Percentiles rank a stretch among this genome's conserved stretches.
Evolutionary conservation across 1,140 invertebrate species (phyloP).

Genomic region (Pseudomyrmex sp.): DNA sequence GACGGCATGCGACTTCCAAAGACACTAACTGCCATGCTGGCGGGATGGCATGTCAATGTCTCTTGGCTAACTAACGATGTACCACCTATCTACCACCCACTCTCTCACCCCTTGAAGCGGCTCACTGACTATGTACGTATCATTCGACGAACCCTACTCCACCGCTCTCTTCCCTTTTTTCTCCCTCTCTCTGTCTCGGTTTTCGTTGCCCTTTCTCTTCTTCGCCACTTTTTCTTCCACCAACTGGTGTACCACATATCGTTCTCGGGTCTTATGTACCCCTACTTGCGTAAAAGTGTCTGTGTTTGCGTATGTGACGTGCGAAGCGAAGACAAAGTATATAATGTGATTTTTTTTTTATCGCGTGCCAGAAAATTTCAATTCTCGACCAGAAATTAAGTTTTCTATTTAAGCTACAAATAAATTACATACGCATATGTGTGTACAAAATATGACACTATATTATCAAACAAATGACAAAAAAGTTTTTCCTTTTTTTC

Average conservation of each 20-base stretch:
- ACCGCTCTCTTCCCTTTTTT: slow-evolving; percentile 67
- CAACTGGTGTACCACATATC: slow-evolving; percentile 9
- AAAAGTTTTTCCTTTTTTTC: not conserved
- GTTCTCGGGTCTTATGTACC: slow-evolving; percentile 51
- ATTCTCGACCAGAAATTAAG: not conserved
- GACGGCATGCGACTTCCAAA: slow-evolving; percentile 14
- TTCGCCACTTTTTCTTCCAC: slow-evolving; percentile 46
- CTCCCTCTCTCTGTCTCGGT: slow-evolving; percentile 42
- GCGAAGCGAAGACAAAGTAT: not conserved
- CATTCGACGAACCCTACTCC: slow-evolving; percentile 72
- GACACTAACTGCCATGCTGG: slow-evolving; percentile 74
- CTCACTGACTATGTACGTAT: slow-evolving; percentile 69
- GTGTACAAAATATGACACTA: not conserved
- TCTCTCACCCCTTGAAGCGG: slow-evolving; percentile 78
- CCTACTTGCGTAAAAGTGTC: slow-evolving; percentile 24
- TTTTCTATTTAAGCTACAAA: no score
- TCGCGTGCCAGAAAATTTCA: not conserved
- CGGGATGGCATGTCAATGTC: slow-evolving; percentile 81
- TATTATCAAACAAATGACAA: not conserved
- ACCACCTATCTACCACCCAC: slow-evolving; percentile 80
- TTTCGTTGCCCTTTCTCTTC: slow-evolving; percentile 32
- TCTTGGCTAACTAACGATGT: slow-evolving; percentile 81
- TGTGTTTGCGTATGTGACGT: not conserved
- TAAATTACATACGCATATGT: no score
- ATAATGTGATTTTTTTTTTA: not conserved